Evolutionary conservation across 1,140 invertebrate species (phyloP), one percentile per base, ranked within the genome.

Genomic region (Planococcus citri): DNA sequence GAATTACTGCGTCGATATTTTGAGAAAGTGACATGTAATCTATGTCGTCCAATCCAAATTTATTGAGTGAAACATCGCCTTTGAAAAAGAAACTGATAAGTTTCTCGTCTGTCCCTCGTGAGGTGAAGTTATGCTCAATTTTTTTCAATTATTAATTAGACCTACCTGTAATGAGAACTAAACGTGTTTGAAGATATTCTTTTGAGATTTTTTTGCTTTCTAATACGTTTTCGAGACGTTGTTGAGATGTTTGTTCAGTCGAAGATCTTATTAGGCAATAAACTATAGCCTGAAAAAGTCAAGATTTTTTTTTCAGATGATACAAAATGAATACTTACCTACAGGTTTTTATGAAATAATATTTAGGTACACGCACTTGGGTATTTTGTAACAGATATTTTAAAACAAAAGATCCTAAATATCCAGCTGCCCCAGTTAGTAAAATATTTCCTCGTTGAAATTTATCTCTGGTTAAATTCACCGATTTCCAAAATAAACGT

Each of bases 1-100:
- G 82, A 58, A 83, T 79, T 27, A 83, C 76, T 68, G 79, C 77
- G 72, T 83, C 82, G 29, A 82, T 77, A 61, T 82, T 81, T 22
- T 77, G 79, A 68, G 76, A 76, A 6, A 83, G 72, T 69, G 78
- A 79, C 14, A 75, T 76, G 71, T 80, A 82, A 51, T 81, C 77
- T 37, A 81, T 80, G 57, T 83, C 79, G 41, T 73, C 75, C 67
- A 83, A 71, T 12, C 82, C 82, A 73, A 83, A 76, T 64, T 80
- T 78, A n/a, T 78, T 71, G 37, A 83, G 71, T 4, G 80, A 77
- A 37, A 83, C 75, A 73, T 83, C 81, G 67, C 80, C 73, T n/a
- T n/a, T n/a, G n/a, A 69, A 20, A 69, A 71, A 14, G 51, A 27
- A 41, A 38, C 8, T 22, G 22, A 22, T n/a, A 24, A 10, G 9